These are phyloP conservation scores for Metellina segmentata DNA, from an alignment of 2,888 invertebrate genomes.

Conservation along the genomic window DNA sequence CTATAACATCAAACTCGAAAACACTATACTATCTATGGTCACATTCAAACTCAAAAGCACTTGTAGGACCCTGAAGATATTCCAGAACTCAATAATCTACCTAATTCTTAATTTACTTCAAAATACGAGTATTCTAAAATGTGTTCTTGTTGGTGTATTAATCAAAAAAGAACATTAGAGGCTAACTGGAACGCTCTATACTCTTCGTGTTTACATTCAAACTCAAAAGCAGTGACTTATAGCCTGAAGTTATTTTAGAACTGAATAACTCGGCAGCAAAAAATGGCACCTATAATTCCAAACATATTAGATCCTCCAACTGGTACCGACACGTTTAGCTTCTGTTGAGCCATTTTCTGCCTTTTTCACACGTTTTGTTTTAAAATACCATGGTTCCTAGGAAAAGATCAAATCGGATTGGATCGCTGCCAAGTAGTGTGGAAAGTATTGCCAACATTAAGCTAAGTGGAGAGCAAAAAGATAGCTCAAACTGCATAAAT, in stretches of 20 bases:
- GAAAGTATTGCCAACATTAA: constrained; percentile 44
- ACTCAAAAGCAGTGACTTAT: too few species aligned
- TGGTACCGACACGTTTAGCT: not conserved
- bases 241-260: not conserved
- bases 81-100: too few species aligned
- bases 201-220: not conserved
- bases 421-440: constrained; percentile 44
- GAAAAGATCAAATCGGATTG: constrained; percentile 44
- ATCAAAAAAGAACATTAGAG: not conserved
- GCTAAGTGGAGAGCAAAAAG: constrained; percentile 41
- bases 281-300: not conserved
- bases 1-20: too few species aligned
- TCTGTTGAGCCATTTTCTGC: constrained; percentile 12
- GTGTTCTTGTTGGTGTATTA: not conserved
- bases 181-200: not conserved
- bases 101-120: too few species aligned
- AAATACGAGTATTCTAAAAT: too few species aligned
- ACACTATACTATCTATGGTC: too few species aligned
- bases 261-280: not conserved
- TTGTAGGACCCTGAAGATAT: too few species aligned
- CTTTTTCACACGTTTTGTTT: not conserved
- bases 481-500: constrained; percentile 37
- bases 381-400: not conserved
- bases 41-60: too few species aligned
- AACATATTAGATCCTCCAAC: not conserved